Percentiles rank a stretch among this genome's conserved stretches.
phyloP scores from a whole-genome alignment of 2,797 vertebrate genomes.

The Argya squamiceps region DNA sequence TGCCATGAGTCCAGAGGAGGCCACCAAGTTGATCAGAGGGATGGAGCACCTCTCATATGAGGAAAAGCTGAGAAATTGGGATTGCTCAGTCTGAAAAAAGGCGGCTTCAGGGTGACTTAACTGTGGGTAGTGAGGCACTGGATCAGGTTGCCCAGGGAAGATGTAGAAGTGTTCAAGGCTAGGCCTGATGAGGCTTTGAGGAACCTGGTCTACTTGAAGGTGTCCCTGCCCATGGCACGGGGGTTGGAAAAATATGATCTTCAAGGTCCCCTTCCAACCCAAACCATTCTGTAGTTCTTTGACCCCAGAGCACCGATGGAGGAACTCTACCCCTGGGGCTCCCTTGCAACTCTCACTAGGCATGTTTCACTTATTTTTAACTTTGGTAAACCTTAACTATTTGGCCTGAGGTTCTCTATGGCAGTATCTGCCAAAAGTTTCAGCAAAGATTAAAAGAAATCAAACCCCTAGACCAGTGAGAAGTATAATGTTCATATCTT shows the following conservation, averaged over 20 bases:
- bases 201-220: neutral
- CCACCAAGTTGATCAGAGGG: neutral
- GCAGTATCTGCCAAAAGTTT: neutral
- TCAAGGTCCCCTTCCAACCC: neutral
- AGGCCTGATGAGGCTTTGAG: neutral
- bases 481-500: neutral
- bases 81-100: neutral
- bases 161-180: neutral
- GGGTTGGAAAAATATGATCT: neutral
- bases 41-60: neutral
- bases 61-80: neutral
- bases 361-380: neutral
- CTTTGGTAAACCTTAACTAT: neutral
- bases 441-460: neutral
- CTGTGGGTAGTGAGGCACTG: neutral
- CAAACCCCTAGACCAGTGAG: neutral
- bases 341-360: accelerated
- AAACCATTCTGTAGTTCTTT: neutral
- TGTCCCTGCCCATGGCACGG: neutral
- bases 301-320: neutral
- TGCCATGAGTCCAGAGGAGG: neutral
- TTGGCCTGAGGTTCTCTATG: neutral
- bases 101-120: neutral
- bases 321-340: neutral
- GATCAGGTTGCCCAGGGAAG: neutral